These are phyloP conservation scores for Gastrophysa polygoni DNA, from an alignment of 2,888 invertebrate genomes.

Conservation along the genomic window DNA sequence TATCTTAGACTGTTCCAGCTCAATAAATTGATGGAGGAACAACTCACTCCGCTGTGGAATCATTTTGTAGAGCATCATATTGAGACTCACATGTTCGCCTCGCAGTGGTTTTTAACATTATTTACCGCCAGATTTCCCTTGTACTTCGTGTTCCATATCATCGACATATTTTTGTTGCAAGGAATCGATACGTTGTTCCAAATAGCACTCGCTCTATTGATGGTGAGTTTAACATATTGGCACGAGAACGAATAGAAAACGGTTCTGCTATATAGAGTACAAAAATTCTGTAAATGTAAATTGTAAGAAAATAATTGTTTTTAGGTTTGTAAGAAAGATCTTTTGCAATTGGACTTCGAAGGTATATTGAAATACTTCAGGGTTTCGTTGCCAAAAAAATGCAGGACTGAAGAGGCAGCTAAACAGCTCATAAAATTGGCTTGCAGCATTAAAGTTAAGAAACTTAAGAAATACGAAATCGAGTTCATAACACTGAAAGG, in stretches of 20 bases:
- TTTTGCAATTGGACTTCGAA: slow-evolving; percentile 94
- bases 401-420: slow-evolving; percentile 88
- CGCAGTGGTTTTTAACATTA: slow-evolving; percentile 99
- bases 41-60: slow-evolving; percentile 78
- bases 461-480: slow-evolving; percentile 92
- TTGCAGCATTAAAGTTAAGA: slow-evolving; percentile 90
- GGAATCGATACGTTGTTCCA: slow-evolving; percentile 96
- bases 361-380: slow-evolving; percentile 98
- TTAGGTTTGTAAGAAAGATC: slow-evolving; percentile 83
- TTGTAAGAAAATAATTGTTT: slow-evolving; percentile 32
- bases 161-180: slow-evolving; percentile 94
- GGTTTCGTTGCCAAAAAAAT: slow-evolving; percentile 95
- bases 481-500: slow-evolving; percentile 83
- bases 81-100: slow-evolving; percentile 99
- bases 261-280: too few species aligned
- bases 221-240: slow-evolving; percentile 67
- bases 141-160: slow-evolving; percentile 93
- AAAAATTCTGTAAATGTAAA: neutral
- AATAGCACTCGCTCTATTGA: slow-evolving; percentile 91
- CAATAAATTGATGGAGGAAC: slow-evolving; percentile 91
- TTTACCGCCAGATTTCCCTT: slow-evolving; percentile 99
- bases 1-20: slow-evolving; percentile 95
- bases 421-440: slow-evolving; percentile 89
- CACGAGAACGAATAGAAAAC: too few species aligned
- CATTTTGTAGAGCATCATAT: slow-evolving; percentile 83